Conservation (phyloP, 2,888 invertebrate genomes). For the Mactromeris polynyma region DNA sequence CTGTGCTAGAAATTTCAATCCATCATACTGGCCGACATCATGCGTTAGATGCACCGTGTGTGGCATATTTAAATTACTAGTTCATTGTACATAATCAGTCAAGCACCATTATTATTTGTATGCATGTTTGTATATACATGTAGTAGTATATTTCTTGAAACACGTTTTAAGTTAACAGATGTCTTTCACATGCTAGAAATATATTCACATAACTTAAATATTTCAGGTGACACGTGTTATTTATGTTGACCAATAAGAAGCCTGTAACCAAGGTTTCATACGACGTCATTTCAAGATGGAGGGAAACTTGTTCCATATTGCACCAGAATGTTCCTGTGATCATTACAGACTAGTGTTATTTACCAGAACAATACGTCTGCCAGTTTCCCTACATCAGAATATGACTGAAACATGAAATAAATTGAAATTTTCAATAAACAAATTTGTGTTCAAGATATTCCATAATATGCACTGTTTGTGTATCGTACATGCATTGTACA, state of each 20-base stretch:
- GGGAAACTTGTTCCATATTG: neutral
- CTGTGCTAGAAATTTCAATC: too few species aligned
- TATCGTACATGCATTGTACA: too few species aligned
- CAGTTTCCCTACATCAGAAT: neutral
- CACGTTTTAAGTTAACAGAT: too few species aligned
- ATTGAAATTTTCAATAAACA: too few species aligned
- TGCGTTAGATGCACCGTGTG: too few species aligned
- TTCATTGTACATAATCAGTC: neutral
- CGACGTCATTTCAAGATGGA: conserved; percentile 36
- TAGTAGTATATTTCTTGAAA: too few species aligned
- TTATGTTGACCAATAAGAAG: conserved; percentile 29
- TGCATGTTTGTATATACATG: neutral
- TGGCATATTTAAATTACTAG: too few species aligned
- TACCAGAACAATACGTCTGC: neutral
- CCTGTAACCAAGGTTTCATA: neutral
- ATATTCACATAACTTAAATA: neutral
- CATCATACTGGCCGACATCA: too few species aligned
- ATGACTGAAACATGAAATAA: neutral
- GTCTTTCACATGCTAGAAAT: neutral
- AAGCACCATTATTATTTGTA: neutral
- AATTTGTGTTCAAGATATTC: too few species aligned
- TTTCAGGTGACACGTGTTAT: conserved; percentile 40
- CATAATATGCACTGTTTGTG: too few species aligned
- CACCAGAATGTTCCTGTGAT: neutral
- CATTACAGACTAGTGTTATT: neutral